Percentiles rank a stretch among this genome's conserved stretches.
These are phyloP conservation scores for Temnothorax longispinosus DNA, from an alignment of 1,140 invertebrate species.

Conservation along the genomic window DNA sequence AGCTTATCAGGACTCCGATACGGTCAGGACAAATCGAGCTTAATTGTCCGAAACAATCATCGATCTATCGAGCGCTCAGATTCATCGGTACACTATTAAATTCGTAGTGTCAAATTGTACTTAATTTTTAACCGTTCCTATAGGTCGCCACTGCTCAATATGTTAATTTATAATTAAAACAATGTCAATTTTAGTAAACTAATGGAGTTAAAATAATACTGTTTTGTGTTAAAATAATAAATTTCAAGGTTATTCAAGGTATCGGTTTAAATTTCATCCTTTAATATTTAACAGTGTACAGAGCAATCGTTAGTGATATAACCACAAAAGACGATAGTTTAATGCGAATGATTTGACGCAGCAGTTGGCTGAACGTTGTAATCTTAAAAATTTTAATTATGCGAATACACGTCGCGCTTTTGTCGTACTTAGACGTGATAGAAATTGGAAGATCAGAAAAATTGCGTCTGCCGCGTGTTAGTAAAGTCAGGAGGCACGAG, in stretches of 20 bases:
- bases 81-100: not conserved
- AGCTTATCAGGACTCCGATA: not conserved
- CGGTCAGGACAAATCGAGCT: constrained; percentile 1
- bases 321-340: not conserved
- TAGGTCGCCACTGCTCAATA: no score
- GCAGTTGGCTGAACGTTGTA: not conserved
- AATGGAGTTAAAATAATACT: no score
- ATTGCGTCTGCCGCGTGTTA: not conserved
- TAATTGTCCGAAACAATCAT: constrained; percentile 19
- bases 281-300: not conserved
- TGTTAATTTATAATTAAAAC: no score
- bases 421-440: not conserved
- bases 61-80: not conserved
- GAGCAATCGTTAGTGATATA: not conserved
- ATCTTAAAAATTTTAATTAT: not conserved
- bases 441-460: constrained; percentile 4
- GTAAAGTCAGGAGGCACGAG: not conserved
- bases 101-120: no score
- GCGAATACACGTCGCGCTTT: no score
- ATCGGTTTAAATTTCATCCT: no score
- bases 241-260: no score
- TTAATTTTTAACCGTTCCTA: no score
- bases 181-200: no score
- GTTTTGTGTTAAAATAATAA: no score
- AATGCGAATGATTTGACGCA: not conserved